Evolutionary conservation across 2,113 vertebrate genomes (phyloP).

Genomic region (Mustela lutreola): DNA sequence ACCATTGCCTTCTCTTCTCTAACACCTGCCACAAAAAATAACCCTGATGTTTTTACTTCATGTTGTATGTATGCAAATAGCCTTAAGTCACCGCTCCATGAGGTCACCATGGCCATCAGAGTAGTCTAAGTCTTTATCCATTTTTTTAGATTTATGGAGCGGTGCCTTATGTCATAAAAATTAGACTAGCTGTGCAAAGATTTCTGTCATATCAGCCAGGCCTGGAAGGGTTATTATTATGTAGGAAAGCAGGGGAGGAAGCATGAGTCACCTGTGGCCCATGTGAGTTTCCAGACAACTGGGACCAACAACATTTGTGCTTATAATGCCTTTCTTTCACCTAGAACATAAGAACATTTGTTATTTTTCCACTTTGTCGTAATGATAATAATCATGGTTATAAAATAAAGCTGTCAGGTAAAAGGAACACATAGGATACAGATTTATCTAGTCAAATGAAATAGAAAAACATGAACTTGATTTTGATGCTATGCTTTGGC

Average conservation of each 20-base stretch:
- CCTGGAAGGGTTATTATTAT: background rate
- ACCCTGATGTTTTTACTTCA: background rate
- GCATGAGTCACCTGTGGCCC: background rate
- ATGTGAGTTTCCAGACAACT: background rate
- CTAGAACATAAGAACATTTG: background rate
- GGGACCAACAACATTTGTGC: background rate
- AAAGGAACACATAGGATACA: background rate
- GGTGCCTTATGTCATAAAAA: background rate
- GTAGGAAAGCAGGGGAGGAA: background rate
- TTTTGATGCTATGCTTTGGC: background rate
- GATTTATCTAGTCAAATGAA: background rate
- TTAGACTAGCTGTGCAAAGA: background rate
- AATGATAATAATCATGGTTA: background rate
- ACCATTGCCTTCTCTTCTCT: background rate
- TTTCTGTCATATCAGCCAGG: background rate
- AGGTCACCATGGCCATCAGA: background rate
- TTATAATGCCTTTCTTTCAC: background rate
- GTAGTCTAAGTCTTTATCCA: background rate
- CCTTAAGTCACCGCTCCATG: fast-evolving
- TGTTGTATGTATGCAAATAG: too few relatives aligned
- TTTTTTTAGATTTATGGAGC: background rate
- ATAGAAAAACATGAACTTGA: background rate
- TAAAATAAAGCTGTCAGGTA: background rate
- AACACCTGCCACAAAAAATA: background rate
- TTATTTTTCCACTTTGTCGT: background rate